Percentiles rank a stretch among this genome's conserved stretches.
Evolutionary conservation across 2,797 vertebrate genomes (phyloP).

Genomic region (Takifugu ocellatus): DNA sequence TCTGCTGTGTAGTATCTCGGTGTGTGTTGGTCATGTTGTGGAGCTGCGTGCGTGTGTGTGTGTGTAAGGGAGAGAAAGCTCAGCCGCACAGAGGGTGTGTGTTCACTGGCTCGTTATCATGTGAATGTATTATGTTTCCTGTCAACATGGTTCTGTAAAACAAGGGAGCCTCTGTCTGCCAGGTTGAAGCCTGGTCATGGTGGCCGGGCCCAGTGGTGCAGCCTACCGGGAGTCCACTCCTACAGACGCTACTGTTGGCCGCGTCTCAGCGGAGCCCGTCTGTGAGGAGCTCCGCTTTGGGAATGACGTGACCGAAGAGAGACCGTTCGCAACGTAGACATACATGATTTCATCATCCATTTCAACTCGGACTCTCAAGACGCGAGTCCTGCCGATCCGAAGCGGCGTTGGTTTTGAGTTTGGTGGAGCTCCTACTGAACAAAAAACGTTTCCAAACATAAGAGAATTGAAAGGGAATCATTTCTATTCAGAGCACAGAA

Average conservation of each 20-base stretch:
- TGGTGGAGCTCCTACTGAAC: too few relatives aligned
- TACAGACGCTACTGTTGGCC: slow-evolving; percentile 31
- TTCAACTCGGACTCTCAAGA: too few relatives aligned
- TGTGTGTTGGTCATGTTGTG: slow-evolving; percentile 2
- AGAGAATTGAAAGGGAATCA: too few relatives aligned
- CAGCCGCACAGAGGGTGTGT: slow-evolving; percentile 19
- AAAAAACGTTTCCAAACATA: too few relatives aligned
- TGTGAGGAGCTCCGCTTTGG: slow-evolving; percentile 25
- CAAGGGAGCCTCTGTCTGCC: slow-evolving; percentile 75
- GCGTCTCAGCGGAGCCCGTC: slow-evolving; percentile 44
- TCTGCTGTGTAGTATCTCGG: slow-evolving; percentile 5
- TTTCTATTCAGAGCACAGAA: too few relatives aligned
- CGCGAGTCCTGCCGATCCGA: too few relatives aligned
- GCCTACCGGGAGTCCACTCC: neutral
- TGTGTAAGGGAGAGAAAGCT: slow-evolving; percentile 9
- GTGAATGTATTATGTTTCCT: slow-evolving; percentile 76
- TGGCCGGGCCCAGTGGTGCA: neutral
- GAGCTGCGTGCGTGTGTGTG: slow-evolving; percentile 14
- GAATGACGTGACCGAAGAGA: slow-evolving; percentile 9
- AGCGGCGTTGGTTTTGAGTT: too few relatives aligned
- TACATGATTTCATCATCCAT: too few relatives aligned
- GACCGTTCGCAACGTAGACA: too few relatives aligned
- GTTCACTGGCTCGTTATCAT: slow-evolving; percentile 71
- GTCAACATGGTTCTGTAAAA: slow-evolving; percentile 60
- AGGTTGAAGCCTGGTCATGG: slow-evolving; percentile 21